Evolutionary conservation across 2,888 invertebrate genomes (phyloP), one percentile per base, ranked within the genome.

Genomic region (Meteorus cinctellus): DNA sequence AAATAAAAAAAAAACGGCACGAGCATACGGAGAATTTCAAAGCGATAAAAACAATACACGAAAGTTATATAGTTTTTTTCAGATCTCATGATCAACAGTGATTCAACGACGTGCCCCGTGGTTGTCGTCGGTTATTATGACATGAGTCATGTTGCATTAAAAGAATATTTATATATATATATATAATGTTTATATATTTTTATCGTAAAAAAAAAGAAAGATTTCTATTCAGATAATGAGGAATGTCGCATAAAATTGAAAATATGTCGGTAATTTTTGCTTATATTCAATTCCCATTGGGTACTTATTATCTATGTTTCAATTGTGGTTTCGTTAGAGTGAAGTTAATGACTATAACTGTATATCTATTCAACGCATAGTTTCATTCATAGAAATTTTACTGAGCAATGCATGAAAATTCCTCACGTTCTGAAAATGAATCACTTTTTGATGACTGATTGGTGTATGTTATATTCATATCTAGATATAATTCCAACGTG

Each of bases 61-160:
- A 55, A 55, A 48, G n/a, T 19, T 19, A 19, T 55, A 19, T 24
- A 55, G 55, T 55, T 55, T 55, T 19, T 34, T 6, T n/a, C 8
- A 19, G 19, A 5, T 55, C 5, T 19, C 55, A 19, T 55, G 19
- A 55, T 55, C n/a, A 19, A 55, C 55, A 19, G 55, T 55, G 55
- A 55, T 24, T 55, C 55, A 55, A 19, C 55, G 19, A 55, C 19
- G 55, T 5, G 6, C 4, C 19, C 19, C 19, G 55, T 55, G 19
- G 8, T 24, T 55, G 55, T 19, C 19, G 55, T 19, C 8, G 55
- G 19, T 55, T 19, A 19, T 48, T 48, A 48, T 55, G n/a, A 55
- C 55, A 55, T 55, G 55, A 55, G 8, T 55, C 55, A 68, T 29
- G 10, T 68, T 48, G 31, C 51, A 70, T 55, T 51, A 8, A 19